Conservation (phyloP, 2,888 invertebrate species). For the Spodoptera exigua region DNA sequence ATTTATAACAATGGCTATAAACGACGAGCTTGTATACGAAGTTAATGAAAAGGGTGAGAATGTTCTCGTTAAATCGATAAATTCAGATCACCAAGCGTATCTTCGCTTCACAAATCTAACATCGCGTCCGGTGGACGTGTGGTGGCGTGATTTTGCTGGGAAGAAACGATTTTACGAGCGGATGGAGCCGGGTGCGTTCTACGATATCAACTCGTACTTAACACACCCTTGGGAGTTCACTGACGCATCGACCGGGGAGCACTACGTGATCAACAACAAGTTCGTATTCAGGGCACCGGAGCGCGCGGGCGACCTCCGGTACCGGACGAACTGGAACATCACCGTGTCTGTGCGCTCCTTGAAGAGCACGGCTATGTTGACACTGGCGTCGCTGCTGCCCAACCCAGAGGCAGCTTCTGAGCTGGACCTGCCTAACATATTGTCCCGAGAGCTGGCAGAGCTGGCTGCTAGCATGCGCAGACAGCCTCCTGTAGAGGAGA, state of each 20-base stretch:
- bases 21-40: slow-evolving; percentile 72
- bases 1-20: slow-evolving; percentile 51
- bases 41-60: slow-evolving; percentile 73
- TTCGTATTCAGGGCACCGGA: slow-evolving; percentile 82
- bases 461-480: slow-evolving; percentile 52
- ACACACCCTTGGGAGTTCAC: slow-evolving; percentile 96
- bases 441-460: slow-evolving; percentile 76
- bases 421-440: slow-evolving; percentile 80
- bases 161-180: slow-evolving; percentile 89
- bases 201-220: slow-evolving; percentile 93
- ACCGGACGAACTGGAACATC: slow-evolving; percentile 84
- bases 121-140: slow-evolving; percentile 87
- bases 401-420: slow-evolving; percentile 68
- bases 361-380: slow-evolving; percentile 79
- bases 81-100: slow-evolving; percentile 69
- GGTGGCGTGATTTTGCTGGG: slow-evolving; percentile 94
- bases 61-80: slow-evolving; percentile 73
- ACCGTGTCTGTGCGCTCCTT: slow-evolving; percentile 87
- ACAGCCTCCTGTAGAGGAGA: not conserved
- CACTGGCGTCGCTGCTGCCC: slow-evolving; percentile 76
- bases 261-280: slow-evolving; percentile 88
- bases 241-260: slow-evolving; percentile 91
- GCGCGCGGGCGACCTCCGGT: slow-evolving; percentile 71
- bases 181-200: slow-evolving; percentile 86
- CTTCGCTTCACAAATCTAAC: slow-evolving; percentile 79